A percentile compares a stretch with the other conserved stretches of the same genome.
Conservation (phyloP, 2,888 invertebrate genomes). For the Spilosoma lubricipeda region DNA sequence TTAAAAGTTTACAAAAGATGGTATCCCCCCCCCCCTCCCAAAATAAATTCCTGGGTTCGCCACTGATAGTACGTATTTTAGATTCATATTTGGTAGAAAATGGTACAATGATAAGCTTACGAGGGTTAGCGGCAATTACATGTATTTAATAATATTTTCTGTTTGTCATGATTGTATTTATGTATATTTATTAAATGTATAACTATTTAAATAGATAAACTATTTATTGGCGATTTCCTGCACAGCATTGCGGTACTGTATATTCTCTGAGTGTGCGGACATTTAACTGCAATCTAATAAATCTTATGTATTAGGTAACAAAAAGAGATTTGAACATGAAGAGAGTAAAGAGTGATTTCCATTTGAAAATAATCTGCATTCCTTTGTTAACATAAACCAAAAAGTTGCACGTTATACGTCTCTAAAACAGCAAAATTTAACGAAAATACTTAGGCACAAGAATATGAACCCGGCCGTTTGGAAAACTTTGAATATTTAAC, state of each 20-base stretch:
- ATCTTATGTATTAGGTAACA: background rate
- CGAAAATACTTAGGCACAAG: background rate
- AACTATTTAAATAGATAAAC: background rate
- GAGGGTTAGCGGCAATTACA: background rate
- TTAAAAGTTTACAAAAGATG: too few relatives aligned
- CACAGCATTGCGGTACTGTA: background rate
- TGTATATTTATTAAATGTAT: background rate
- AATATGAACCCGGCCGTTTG: background rate
- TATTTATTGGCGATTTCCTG: background rate
- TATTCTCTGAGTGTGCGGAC: background rate
- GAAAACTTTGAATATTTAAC: background rate
- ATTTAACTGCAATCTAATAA: background rate
- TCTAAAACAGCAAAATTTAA: background rate
- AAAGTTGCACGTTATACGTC: background rate
- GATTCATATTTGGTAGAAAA: background rate
- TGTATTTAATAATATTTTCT: background rate
- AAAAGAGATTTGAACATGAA: background rate
- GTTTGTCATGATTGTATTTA: background rate
- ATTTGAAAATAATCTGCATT: background rate
- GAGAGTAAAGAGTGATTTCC: background rate
- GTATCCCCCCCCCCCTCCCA: too few relatives aligned
- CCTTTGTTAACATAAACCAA: background rate
- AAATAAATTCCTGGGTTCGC: too few relatives aligned
- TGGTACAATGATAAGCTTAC: background rate
- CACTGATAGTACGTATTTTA: constrained; percentile 4